phyloP scores from a whole-genome alignment of 1,140 invertebrate genomes.

The Hylaeus anthracinus region DNA sequence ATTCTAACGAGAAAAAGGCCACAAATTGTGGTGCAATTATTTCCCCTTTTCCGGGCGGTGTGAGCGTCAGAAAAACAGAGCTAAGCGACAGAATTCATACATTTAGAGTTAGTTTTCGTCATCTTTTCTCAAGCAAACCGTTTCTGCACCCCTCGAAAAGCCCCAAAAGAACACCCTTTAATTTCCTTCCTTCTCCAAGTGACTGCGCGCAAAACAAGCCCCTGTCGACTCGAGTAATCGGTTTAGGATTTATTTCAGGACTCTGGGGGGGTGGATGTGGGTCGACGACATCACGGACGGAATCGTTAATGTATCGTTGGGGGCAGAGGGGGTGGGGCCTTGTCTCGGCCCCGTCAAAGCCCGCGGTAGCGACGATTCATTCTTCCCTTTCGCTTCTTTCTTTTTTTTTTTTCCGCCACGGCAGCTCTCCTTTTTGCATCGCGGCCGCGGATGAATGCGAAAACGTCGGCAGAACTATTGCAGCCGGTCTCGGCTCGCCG shows the following conservation, averaged over 20 bases:
- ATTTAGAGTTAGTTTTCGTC: too few relatives aligned
- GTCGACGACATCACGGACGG: background rate
- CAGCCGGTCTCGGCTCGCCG: constrained; percentile 49
- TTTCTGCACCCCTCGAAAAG: too few relatives aligned
- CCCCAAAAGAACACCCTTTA: too few relatives aligned
- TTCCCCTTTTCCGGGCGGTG: too few relatives aligned
- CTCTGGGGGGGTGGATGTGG: background rate
- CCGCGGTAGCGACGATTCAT: constrained; percentile 24
- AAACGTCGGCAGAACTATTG: constrained; percentile 52
- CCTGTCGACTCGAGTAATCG: background rate
- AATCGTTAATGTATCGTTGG: constrained; percentile 17
- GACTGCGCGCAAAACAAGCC: background rate
- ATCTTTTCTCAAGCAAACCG: too few relatives aligned
- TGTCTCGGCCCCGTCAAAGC: constrained; percentile 24
- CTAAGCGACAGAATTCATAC: too few relatives aligned
- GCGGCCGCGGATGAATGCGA: constrained; percentile 44
- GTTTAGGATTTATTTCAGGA: background rate
- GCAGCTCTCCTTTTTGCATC: constrained; percentile 40
- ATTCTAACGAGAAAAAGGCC: too few relatives aligned
- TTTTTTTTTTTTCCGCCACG: background rate
- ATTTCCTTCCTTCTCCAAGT: too few relatives aligned
- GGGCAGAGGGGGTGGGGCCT: background rate
- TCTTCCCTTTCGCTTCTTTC: constrained; percentile 1
- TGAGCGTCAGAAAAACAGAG: too few relatives aligned
- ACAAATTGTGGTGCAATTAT: too few relatives aligned